Evolutionary conservation across 1,140 invertebrate species (phyloP), one percentile per base, ranked within the genome.

Genomic region (Thaumetopoea pityocampa): DNA sequence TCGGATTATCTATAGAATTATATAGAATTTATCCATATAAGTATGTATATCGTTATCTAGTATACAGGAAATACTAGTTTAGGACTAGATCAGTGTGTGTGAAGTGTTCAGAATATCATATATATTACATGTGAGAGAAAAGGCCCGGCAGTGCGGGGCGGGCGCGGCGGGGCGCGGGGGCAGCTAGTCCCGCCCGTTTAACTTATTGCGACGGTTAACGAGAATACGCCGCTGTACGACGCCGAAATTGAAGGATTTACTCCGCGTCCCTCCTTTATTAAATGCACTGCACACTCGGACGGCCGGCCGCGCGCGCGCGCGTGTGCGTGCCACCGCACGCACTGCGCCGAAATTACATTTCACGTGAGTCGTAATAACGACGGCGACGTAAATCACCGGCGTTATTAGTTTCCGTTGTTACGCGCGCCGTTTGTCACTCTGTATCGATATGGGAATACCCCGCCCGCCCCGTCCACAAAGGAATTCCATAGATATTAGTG

Each of bases 361-460:
- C 77, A 73, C 74, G 79, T 80, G 76, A 83, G 74, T 81, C 77
- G 79, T 83, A 83, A 83, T 83, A 83, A 80, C 79, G 79, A 78
- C 72, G 74, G 76, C 62, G 79, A 67, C 68, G 77, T 81, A 81
- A 81, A 81, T 81, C 79, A 83, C 66, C 55, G 59, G 64, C 74
- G 76, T 80, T 83, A 81, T 83, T 83, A 83, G 79, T 83, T 83
- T 83, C 68, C 73, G 68, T 58, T 66, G 64, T 78, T 74, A 69
- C 65, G 41, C 61, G 51, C 53, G 62, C 65, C 62, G 73, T 83
- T 83, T 81, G 70, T 80, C 72, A 76, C 61, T 67, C 60, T 63
- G 46, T 73, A 68, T 77, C 66, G 68, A 77, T 64, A 54, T 45
- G 54, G 62, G 42, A 43, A 34, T 45, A 35, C 26, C n/a, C n/a